Base-by-base conservation (phyloP, 2,888 invertebrate species). In the Monochamus alternatus region DNA sequence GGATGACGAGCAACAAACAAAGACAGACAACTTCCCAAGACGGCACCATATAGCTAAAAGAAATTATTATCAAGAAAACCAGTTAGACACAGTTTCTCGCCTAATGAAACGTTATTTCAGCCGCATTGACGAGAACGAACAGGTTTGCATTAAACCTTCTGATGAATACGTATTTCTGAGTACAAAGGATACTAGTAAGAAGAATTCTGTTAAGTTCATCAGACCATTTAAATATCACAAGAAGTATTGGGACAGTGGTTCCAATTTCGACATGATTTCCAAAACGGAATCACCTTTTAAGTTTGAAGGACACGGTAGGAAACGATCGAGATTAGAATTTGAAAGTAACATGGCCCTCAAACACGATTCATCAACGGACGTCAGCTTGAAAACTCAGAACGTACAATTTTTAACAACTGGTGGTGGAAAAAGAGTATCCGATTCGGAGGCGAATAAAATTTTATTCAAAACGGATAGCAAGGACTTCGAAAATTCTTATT, bases 391-490 rank as follows among this genome's bases (percentile, higher is more conserved):
- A 51, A 52, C 47, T 30, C 74, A 75, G 38, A 32, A 70, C 14
- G 38, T 66, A 1, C 74, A 76, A 10, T 77, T 75, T 58, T 7
- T 77, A 30, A 73, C 77, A 58, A 64, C 74, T 5, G 74, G 30
- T 47, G 9, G 4, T 5, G 0, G n/a, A 3, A 44, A 31, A 1
- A 8, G 30, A 14, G 9, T 2, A 43, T 62, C 22, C 55, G 60
- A 5, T 43, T 67, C n/a, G 59, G 74, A 14, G 59, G 47, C 30
- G 59, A 75, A 80, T 47, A 70, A 77, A 51, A 55, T 80, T 22
- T 58, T 80, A 58, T 80, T 71, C 55, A 75, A 75, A 44, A 80
- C 74, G 10, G 75, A 78, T 22, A 77, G 78, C 58, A 74, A 58
- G 9, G 72, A 77, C 7, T 55, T 78, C 7, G 73, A 75, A 31